A percentile compares a stretch with the other conserved stretches of the same genome.
Evolutionary conservation across 35 echinoderm and acorn worm genomes (phyloP).

Genomic region (Acanthaster planci): DNA sequence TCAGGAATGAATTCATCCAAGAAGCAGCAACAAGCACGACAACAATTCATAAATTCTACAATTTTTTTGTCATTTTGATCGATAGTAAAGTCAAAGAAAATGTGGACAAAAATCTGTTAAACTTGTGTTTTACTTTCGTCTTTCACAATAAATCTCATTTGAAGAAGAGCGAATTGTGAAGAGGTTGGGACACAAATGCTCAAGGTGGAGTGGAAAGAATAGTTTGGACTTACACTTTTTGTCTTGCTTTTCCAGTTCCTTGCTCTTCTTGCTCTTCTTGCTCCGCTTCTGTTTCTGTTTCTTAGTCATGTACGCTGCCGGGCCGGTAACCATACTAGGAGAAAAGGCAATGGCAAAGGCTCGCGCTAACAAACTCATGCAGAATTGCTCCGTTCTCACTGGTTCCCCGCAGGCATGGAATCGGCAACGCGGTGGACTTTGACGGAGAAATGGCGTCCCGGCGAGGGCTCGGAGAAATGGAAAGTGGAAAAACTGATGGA

Average conservation of each 20-base stretch:
- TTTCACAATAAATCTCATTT: neutral
- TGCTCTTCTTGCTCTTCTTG: slow-evolving; percentile 23
- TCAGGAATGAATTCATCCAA: too few relatives aligned
- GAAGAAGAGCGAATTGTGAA: neutral
- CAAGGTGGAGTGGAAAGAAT: neutral
- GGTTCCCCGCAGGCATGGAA: neutral
- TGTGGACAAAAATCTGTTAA: too few relatives aligned
- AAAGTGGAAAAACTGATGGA: slow-evolving; percentile 18
- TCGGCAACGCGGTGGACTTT: neutral
- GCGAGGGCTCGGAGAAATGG: neutral
- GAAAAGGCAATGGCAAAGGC: neutral
- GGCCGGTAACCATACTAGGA: slow-evolving; percentile 13
- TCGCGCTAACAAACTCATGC: slow-evolving; percentile 22
- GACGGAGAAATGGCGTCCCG: neutral
- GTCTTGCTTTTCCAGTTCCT: slow-evolving; percentile 33
- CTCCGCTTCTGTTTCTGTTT: slow-evolving; percentile 15
- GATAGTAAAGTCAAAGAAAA: too few relatives aligned
- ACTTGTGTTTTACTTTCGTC: too few relatives aligned
- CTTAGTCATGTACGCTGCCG: slow-evolving; percentile 25
- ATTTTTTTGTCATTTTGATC: too few relatives aligned
- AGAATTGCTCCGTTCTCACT: neutral
- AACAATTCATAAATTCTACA: too few relatives aligned
- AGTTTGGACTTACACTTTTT: slow-evolving; percentile 7
- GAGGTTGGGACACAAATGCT: too few relatives aligned
- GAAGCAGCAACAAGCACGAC: too few relatives aligned